Base-by-base conservation (phyloP, 2,888 invertebrate species). In the Candidula unifasciata region DNA sequence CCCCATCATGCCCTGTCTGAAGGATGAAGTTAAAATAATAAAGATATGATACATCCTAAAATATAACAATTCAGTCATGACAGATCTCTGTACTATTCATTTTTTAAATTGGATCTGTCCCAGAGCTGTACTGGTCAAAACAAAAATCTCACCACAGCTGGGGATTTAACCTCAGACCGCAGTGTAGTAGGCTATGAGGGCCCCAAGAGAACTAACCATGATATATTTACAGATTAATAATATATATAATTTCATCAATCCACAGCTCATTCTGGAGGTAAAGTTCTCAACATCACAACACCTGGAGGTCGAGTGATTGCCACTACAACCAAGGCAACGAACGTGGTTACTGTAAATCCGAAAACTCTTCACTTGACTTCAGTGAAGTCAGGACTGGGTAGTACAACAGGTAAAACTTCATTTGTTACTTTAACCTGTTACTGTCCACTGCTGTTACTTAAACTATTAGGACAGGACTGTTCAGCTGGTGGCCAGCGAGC, bases 331-430 rank as follows among this genome's bases (percentile, higher is more conserved):
- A 89, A 89, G 24, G 89, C 91, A 3, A 88, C 91, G 83, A 91
- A 91, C 78, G 92, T 92, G 10, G 92, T 92, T 24, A 92, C 92
- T 0, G 92, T 93, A 35, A 93, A 92, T 87, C 93, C 93, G 24
- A 93, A 93, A 88, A 93, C 92, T 0, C 88, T 93, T 37, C 92
- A 93, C 82, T 89, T 93, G 24, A 91, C 92, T 16, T 91, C 92
- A 13, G 91, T 92, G 66, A 93, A 92, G 86, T 89, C 91, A 35
- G 88, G 90, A 8, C 87, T 88, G 35, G 87, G 86, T 8, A 87
- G 87, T 52, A 88, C 88, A 10, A 88, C 88, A 80, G 88, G 88
- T 87, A 52, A 57, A 71, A 24, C 30, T 35, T 27, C 5, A 1
- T 3, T 81, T 69, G 52, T 44, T 44, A 1, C 44, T 44, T 44